Percentiles rank a stretch among this genome's conserved stretches.
Conservation (phyloP, 2,113 vertebrate genomes). For the Lutjanus erythropterus region DNA sequence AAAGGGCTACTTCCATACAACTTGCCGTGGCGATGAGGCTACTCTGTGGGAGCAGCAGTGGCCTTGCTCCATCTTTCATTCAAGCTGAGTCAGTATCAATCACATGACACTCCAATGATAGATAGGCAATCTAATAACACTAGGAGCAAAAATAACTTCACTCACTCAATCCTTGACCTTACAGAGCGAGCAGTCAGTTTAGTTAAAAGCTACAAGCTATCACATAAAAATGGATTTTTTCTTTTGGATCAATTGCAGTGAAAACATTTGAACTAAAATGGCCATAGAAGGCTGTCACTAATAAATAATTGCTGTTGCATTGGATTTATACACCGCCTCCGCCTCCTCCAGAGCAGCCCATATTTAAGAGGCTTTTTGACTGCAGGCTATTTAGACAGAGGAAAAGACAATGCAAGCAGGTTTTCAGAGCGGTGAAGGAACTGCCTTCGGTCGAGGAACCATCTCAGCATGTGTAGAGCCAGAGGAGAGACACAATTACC, state of each 20-base stretch:
- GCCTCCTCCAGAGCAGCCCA: constrained; percentile 32
- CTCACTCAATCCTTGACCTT: constrained; percentile 82
- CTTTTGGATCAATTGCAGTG: constrained; percentile 71
- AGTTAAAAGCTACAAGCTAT: constrained; percentile 77
- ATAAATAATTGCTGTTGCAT: constrained; percentile 68
- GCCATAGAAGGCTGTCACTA: constrained; percentile 61
- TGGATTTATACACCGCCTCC: constrained; percentile 56
- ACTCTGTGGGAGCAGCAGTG: constrained; percentile 21
- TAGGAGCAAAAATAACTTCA: constrained; percentile 71
- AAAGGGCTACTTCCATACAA: not conserved
- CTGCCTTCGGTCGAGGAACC: constrained; percentile 75
- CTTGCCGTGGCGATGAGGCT: not conserved
- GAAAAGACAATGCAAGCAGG: constrained; percentile 75
- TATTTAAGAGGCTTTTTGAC: constrained; percentile 46
- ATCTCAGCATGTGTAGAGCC: constrained; percentile 66
- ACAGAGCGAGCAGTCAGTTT: constrained; percentile 68
- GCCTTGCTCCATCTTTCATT: constrained; percentile 68
- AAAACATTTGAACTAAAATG: constrained; percentile 72
- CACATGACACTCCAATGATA: constrained; percentile 62
- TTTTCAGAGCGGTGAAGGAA: constrained; percentile 68
- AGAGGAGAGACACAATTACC: constrained; percentile 64
- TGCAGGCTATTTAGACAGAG: constrained; percentile 47
- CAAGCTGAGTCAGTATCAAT: constrained; percentile 72
- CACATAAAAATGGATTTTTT: constrained; percentile 79
- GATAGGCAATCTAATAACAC: constrained; percentile 79